Evolutionary conservation across 2,797 vertebrate genomes (phyloP), one percentile per base, ranked within the genome.

Genomic region (Manis javanica): DNA sequence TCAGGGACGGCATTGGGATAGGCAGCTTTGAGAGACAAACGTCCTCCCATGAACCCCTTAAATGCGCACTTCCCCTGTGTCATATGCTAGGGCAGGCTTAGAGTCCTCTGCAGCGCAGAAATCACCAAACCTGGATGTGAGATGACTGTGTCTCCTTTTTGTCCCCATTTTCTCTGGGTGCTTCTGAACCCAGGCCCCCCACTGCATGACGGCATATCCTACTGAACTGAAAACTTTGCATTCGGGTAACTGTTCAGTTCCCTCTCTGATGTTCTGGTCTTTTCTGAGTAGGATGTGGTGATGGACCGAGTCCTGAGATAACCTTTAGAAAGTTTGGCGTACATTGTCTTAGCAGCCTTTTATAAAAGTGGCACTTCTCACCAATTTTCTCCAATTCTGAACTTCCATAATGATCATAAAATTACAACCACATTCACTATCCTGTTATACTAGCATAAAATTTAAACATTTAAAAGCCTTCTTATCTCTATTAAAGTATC

Each of bases 351-450:
- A 31, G 7, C 2, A n/a, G 49, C 23, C 19, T 81, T 94, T 53
- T 55, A 51, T 21, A 79, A 83, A 46, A 42, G 29, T 49, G 29
- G 26, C 31, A 53, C 21, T 75, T 85, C 46, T 63, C 29, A 59
- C 5, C 9, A 78, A 23, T 92, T 74, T 88, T 84, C 12, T 88
- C 31, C 46, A n/a, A 19, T 61, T 71, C 63, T 49, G 7, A 68
- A 6, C 6, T 5, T 87, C 10, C 24, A 77, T 1, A 83, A 39
- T 66, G 87, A 72, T 26, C 2, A 37, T 7, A 87, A 90, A 90
- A 64, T 46, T 87, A 57, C 23, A 87, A 64, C 46, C 63, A 90
- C 7, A 83, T 94, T 64, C n/a, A n/a, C 16, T 71, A 13, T 83
- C 16, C 9, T 82, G n/a, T 57, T 53, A 55, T 0, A 39, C 14